Conservation (phyloP, 1,140 invertebrate genomes). For the Theocolax elegans region DNA sequence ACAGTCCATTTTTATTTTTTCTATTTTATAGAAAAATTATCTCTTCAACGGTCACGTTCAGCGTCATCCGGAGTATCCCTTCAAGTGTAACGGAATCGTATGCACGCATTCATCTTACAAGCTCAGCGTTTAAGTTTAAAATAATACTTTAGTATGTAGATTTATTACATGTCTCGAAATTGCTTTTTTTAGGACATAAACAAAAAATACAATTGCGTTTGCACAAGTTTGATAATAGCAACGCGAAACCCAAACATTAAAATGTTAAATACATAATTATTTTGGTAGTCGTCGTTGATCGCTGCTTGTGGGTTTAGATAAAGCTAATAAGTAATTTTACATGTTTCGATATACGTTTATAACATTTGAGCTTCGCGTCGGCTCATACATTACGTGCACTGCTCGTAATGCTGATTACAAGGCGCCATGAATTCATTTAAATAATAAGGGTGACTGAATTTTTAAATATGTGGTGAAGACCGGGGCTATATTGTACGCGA, state of each 20-base stretch:
- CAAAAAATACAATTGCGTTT: constrained; percentile 45
- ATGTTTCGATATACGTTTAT: neutral
- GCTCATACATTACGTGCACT: neutral
- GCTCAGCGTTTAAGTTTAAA: constrained; percentile 53
- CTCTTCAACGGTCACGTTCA: constrained; percentile 30
- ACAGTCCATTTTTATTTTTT: constrained; percentile 48
- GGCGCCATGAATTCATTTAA: constrained; percentile 40
- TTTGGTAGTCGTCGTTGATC: neutral
- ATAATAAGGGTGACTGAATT: constrained; percentile 17
- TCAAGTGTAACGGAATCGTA: constrained; percentile 39
- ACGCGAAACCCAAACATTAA: constrained; percentile 1
- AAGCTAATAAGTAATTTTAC: constrained; percentile 1
- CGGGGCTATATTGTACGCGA: too few species aligned
- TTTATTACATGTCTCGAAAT: constrained; percentile 46
- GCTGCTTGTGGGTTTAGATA: constrained; percentile 4
- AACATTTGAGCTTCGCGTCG: constrained; percentile 4
- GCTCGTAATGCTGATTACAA: constrained; percentile 29
- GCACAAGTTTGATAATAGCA: constrained; percentile 39
- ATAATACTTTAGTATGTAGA: constrained; percentile 61
- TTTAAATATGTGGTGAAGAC: too few species aligned
- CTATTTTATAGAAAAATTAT: constrained; percentile 40
- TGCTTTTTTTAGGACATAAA: constrained; percentile 46
- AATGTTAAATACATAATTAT: too few species aligned
- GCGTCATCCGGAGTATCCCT: constrained; percentile 31
- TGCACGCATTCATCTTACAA: constrained; percentile 42